Percentiles rank a stretch among this genome's conserved stretches.
Conservation (phyloP, 1,140 invertebrate genomes). For the Hermatobates lingyangjiaoensis region DNA sequence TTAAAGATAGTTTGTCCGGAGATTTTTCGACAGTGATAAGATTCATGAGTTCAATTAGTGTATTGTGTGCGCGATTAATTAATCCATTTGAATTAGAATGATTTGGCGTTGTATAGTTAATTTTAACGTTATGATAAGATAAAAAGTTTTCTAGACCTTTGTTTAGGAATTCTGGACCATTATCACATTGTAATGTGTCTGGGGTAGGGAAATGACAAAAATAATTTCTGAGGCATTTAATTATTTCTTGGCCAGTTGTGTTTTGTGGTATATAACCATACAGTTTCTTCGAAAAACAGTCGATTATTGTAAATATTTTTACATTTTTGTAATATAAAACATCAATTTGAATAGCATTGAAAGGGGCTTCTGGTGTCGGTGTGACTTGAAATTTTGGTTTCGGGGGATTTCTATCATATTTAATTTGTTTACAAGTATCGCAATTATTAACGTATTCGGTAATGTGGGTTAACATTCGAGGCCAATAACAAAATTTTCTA, state of each 20-base stretch:
- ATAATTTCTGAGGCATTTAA: not conserved
- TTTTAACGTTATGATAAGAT: not conserved
- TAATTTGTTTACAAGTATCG: constrained; percentile 1
- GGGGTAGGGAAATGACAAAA: not conserved
- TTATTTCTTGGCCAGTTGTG: not conserved
- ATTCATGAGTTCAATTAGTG: not conserved
- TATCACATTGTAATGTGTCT: not conserved
- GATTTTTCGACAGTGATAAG: not conserved
- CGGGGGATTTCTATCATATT: constrained; percentile 1
- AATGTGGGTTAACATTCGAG: constrained; percentile 1
- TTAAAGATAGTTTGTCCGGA: not conserved
- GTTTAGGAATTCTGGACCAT: not conserved
- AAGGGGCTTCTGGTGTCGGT: not conserved
- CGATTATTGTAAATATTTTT: not conserved
- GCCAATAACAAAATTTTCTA: constrained; percentile 1
- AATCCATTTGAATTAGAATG: not conserved
- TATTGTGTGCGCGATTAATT: not conserved
- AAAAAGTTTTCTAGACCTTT: constrained; percentile 4
- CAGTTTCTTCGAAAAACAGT: constrained; percentile 3
- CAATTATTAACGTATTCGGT: constrained; percentile 1
- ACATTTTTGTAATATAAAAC: not conserved
- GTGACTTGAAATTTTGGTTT: constrained; percentile 3
- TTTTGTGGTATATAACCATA: constrained; percentile 1
- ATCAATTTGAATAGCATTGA: not conserved
- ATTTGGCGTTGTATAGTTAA: not conserved